phyloP scores from a whole-genome alignment of 2,888 invertebrate species.

The Mimas tiliae region DNA sequence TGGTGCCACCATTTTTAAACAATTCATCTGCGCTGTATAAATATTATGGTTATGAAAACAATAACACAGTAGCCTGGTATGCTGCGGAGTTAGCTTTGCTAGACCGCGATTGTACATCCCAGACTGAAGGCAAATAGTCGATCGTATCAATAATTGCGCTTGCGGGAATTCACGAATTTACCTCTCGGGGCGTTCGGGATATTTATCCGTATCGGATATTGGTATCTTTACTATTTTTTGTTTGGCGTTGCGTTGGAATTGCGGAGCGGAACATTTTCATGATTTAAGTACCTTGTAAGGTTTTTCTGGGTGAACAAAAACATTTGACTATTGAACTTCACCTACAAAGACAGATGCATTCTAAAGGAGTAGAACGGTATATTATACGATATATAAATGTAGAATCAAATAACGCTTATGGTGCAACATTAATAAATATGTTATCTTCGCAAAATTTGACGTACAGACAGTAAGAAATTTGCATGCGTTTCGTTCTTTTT shows the following conservation, averaged over 20 bases:
- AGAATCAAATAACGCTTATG: no score
- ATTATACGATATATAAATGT: no score
- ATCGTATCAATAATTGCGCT: constrained; percentile 19
- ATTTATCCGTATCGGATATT: constrained; percentile 13
- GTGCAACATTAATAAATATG: no score
- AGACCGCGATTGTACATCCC: constrained; percentile 1
- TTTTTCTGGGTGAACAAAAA: neutral
- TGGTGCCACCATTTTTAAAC: neutral
- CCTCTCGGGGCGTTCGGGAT: neutral
- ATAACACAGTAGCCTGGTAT: neutral
- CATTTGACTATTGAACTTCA: neutral
- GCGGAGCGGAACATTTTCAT: neutral
- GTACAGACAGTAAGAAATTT: neutral
- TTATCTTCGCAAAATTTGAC: neutral
- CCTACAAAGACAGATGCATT: no score
- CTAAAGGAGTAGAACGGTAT: no score
- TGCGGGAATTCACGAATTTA: constrained; percentile 14
- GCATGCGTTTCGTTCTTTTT: constrained; percentile 5
- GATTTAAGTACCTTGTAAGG: neutral
- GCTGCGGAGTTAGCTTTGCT: neutral
- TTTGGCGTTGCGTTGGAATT: neutral
- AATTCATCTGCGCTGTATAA: constrained; percentile 5
- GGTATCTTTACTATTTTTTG: constrained; percentile 9
- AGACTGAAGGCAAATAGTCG: constrained; percentile 15
- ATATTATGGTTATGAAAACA: constrained; percentile 18